Evolutionary conservation across 2,113 vertebrate genomes (phyloP), one percentile per base, ranked within the genome.

Genomic region (Romanogobio albipinnatus): DNA sequence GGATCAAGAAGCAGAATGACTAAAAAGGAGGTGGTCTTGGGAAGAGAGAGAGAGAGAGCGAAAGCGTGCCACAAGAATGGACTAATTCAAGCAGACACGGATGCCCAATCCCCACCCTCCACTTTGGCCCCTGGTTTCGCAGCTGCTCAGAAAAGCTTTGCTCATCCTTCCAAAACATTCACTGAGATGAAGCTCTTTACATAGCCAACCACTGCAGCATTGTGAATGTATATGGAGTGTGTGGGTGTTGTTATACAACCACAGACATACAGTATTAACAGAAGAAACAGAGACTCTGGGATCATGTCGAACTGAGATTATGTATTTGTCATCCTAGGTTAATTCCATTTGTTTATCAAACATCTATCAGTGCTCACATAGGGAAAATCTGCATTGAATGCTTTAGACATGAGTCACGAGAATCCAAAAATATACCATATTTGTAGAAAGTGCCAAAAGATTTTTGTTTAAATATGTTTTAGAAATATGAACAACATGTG

Each of bases 21-120:
- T 76, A 71, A 88, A 86, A 62, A 85, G 78, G 70, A 80, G 26
- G 81, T 5, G 6, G 59, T 22, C 22, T 59, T 68, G 39, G 43
- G 43, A 45, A 64, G 58, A 70, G 64, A 62, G 29, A 70, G 64
- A 62, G 29, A 29, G 26, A 68, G 58, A 78, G 76, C 22, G 15
- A 59, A 79, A 81, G 19, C 13, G n/a, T 68, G 70, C 49, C 61
- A 81, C 84, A 53, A 84, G 82, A 84, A 90, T 59, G 62, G 82
- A 85, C 86, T 90, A 88, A 91, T 91, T 88, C 64, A 75, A 64
- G 86, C 76, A 84, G 88, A 90, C 90, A 88, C 84, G 45, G 13
- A 19, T 58, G 76, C 24, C 75, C 58, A 58, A 75, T 84, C 82
- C 87, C 68, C 85, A 85, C 86, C 84, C 83, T 89, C 61, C 82